Base-by-base conservation (phyloP, 2,113 vertebrate genomes). In the Paralichthys olivaceus region DNA sequence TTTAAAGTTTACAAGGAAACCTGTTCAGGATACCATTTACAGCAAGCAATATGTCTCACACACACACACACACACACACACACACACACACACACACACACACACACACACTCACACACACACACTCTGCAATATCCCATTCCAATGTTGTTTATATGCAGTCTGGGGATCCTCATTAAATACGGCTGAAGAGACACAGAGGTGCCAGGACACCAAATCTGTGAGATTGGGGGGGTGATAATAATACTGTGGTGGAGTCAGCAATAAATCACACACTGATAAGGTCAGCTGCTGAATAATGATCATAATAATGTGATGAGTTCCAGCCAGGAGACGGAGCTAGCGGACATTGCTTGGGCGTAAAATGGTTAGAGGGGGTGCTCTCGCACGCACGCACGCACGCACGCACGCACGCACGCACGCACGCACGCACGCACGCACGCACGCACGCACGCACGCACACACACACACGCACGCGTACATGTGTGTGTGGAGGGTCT, bases 251-350 rank as follows among this genome's bases (percentile, higher is more conserved):
- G 55, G 63, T 20, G 49, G 23, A 87, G 79, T 73, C 65, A 66
- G 79, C 69, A 56, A 85, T 90, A 91, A 89, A 90, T 88, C 89
- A 80, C 69, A 71, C 15, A 20, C 56, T 79, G 81, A 91, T 91
- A 91, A 92, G 90, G 90, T 93, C 88, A 89, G 54, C 49, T 51
- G 17, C 73, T 80, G 89, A 91, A 86, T 86, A 91, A 91, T 87
- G 85, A 87, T 72, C 75, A 77, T 75, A 61, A 77, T 85, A 84
- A 86, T 81, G 59, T 64, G 75, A 85, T 67, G 85, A 85, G 63
- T 64, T 58, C 66, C 79, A 77, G 77, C 79, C 66, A 45, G 8
- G 51, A 78, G 40, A 75, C 23, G 26, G 37, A 84, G 77, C 32
- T 23, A 14, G 29, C 4, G 7, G 77, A 76, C 58, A 29, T 72